Base-by-base conservation (phyloP, 2,888 invertebrate genomes). In the Tipula confusa region DNA sequence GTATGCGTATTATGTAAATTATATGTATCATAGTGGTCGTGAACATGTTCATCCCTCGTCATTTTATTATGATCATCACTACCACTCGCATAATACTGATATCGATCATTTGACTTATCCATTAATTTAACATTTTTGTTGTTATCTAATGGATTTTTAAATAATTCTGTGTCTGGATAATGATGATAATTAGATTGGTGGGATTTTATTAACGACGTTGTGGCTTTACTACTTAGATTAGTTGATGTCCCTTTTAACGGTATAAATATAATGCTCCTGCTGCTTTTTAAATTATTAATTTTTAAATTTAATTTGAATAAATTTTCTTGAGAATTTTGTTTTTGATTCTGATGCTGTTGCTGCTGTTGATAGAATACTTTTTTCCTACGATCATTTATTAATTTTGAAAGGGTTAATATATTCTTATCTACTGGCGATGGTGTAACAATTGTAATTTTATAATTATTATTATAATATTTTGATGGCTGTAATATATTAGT, bases 401-500 rank as follows among this genome's bases (percentile, higher is more conserved):
- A 64, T 64, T 64, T 64, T 64, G 64, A 64, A 64, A 64, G 64
- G 64, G 64, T 64, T 64, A 64, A 64, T 64, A 64, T 64, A 64
- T 64, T 64, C 64, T 7, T 24, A 24, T 64, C 64, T 24, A 64
- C 24, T 11, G 64, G 24, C 2, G 64, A 64, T 24, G 64, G 64
- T 64, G 64, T 64, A 64, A 64, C 24, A 64, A 64, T 64, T 64
- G 24, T 24, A 64, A 24, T 64, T 24, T 64, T 43, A 43, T 43
- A 15, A 43, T 43, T 43, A 0, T 43, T 64, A 18, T 43, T 43
- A 0, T 43, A 24, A 18, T 18, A 24, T 24, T 24, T 64, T 64
- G 64, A 24, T 64, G 64, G 64, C 64, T n/a, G n/a, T n/a, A 64
- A 24, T 64, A 64, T 7, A 64, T 24, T 11, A 64, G 18, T 18